phyloP scores from a whole-genome alignment of 2,113 vertebrate genomes.

The Tapirus terrestris region DNA sequence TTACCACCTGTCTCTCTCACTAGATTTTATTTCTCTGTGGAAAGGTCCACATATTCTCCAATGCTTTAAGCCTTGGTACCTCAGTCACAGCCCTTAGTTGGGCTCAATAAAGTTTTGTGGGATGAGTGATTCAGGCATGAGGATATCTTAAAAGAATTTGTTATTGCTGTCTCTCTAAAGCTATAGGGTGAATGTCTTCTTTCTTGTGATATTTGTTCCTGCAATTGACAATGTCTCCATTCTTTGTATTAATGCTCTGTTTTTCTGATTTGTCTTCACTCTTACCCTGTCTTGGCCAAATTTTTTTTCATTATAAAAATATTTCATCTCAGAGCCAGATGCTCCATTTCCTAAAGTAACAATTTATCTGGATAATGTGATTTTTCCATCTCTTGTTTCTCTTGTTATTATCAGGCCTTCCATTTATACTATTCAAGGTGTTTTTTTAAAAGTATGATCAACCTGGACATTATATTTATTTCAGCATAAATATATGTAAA shows the following conservation, averaged over 20 bases:
- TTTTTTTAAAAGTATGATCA: neutral
- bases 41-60: neutral
- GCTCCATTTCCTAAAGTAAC: conserved; percentile 59
- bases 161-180: neutral
- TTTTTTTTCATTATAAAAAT: conserved; percentile 49
- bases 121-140: neutral
- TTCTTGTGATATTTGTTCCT: neutral
- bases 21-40: neutral
- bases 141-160: neutral
- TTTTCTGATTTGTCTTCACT: conserved; percentile 48
- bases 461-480: conserved; percentile 4
- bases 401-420: conserved; percentile 27
- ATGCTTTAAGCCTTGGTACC: neutral
- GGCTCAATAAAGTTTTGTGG: neutral
- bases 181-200: neutral
- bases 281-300: neutral
- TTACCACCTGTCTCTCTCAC: neutral
- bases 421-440: neutral
- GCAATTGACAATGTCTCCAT: neutral
- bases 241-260: neutral
- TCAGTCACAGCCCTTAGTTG: neutral
- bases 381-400: neutral
- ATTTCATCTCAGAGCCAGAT: conserved; percentile 48
- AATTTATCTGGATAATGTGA: conserved; percentile 3
- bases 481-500: neutral